Conservation (phyloP, 2,797 vertebrate genomes). For the Myotis daubentonii region DNA sequence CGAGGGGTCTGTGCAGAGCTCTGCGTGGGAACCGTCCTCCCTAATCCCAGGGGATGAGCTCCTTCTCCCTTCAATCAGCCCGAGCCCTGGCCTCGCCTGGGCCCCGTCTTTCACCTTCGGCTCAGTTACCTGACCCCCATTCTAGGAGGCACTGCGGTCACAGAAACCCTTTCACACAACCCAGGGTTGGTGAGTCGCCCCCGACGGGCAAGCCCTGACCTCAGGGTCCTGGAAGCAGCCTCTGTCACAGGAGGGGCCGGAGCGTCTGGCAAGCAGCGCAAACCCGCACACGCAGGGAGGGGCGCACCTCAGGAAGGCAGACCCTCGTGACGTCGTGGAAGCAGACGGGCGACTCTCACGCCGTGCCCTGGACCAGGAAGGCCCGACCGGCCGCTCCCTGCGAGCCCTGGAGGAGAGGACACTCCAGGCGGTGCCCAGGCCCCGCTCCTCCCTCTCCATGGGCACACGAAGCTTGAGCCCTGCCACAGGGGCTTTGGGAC, state of each 20-base stretch:
- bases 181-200: neutral
- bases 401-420: no score
- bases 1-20: neutral
- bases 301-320: no score
- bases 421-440: no score
- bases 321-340: no score
- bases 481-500: constrained; percentile 47
- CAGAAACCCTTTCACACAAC: neutral
- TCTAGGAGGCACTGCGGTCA: neutral
- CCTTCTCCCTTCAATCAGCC: neutral
- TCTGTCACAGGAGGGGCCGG: rapidly evolving
- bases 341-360: no score
- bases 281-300: no score
- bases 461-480: rapidly evolving
- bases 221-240: neutral
- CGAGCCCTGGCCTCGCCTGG: neutral
- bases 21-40: neutral
- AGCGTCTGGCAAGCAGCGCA: neutral
- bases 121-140: neutral
- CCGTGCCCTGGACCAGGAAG: no score
- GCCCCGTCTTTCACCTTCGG: neutral
- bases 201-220: neutral
- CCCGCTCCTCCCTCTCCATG: rapidly evolving
- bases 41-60: no score
- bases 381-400: no score